Base-by-base conservation (phyloP, 2,113 vertebrate species). In the Morphnarchus princeps region DNA sequence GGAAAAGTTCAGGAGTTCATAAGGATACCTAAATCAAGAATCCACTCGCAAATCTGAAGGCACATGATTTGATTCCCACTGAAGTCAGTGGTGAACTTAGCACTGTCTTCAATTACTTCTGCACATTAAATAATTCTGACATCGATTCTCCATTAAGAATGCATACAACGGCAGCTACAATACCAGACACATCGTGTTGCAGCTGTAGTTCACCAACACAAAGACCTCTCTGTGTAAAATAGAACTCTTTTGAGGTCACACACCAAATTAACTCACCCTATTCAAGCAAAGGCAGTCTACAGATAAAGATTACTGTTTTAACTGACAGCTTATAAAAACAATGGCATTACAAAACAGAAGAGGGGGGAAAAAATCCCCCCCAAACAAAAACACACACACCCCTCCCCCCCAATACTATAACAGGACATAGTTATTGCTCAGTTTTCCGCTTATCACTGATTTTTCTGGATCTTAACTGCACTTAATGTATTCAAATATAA, bases 341-440 rank as follows among this genome's bases (percentile, higher is more conserved):
- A 0, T 31, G 21, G 59, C 13, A 58, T n/a, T n/a, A 66, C 17
- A 47, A 61, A 54, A 74, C 4, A 13, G 4, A 54, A 54, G 4
- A 16, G 21, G 4, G 8, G 4, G 3, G 0, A 1, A 6, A 45
- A 14, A 25, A 31, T 5, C 7, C 24, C 13, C 11, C 6, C 3
- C 22, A 73, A 84, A 19, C 0, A 10, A 72, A 31, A 32, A 42
- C 3, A 25, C 3, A 81, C 3, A 57, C 9, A 47, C 36, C 3
- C 2, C 4, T 32, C 25, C 13, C 22, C 1, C 28, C 5, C 20
- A 45, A 7, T 22, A 49, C 13, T n/a, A 21, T 26, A 40, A 28
- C 65, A 82, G 18, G 22, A 50, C 20, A 32, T 5, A n/a, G 16
- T 11, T 52, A 40, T 47, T 61, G 45, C 8, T 38, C 31, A 43